phyloP scores from a whole-genome alignment of 2,113 vertebrate species.

The Lophochroa leadbeateri region DNA sequence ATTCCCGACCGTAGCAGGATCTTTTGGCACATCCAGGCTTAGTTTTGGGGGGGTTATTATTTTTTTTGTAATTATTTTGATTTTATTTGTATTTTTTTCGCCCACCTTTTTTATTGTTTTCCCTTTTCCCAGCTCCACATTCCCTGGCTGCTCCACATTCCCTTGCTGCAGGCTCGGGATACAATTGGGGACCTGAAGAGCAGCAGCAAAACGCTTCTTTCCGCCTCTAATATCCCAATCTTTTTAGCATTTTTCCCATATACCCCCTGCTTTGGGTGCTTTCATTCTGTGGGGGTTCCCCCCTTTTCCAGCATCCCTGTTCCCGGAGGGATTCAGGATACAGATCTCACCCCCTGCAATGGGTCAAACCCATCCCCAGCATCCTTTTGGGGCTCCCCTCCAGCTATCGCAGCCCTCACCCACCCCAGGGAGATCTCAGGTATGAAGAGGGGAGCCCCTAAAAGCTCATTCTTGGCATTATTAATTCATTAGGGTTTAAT shows the following conservation, averaged over 20 bases:
- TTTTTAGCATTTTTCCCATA: not conserved
- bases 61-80: not conserved
- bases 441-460: not conserved
- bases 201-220: not conserved
- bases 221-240: not conserved
- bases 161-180: fast-evolving
- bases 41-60: not conserved
- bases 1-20: constrained; percentile 33
- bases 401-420: not conserved
- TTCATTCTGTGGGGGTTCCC: not conserved
- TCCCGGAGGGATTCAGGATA: not conserved
- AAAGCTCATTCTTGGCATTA: not conserved
- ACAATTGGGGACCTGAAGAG: not conserved
- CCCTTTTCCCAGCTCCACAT: not conserved
- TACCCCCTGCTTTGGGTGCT: not conserved
- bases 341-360: too few species aligned
- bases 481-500: not conserved
- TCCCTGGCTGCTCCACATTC: not conserved
- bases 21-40: constrained; percentile 37
- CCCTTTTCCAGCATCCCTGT: not conserved
- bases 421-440: constrained; percentile 14
- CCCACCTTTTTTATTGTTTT: not conserved
- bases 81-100: not conserved
- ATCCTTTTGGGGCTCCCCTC: not conserved
- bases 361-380: not conserved